Evolutionary conservation across 2,113 vertebrate species (phyloP).

Genomic region (Ammodramus savannarum): DNA sequence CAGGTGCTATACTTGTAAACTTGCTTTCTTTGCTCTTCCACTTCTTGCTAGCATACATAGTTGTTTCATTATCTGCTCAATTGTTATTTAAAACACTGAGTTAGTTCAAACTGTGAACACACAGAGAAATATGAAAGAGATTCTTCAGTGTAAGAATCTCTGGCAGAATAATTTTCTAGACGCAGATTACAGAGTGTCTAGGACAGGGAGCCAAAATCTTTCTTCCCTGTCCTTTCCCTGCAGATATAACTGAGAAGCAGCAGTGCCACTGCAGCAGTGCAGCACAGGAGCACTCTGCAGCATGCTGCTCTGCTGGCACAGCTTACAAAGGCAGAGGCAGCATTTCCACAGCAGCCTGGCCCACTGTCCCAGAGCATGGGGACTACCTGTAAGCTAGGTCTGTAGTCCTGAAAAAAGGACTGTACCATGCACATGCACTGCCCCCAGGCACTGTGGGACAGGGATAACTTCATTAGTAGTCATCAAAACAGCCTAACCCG

Average conservation of each 20-base stretch:
- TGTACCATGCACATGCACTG: fast-evolving
- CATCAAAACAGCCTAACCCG: background rate
- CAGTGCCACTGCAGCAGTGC: background rate
- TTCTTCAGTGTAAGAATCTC: background rate
- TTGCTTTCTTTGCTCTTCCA: background rate
- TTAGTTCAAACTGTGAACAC: background rate
- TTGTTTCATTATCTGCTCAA: background rate
- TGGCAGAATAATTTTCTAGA: background rate
- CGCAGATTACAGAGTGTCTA: background rate
- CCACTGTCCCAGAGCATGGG: background rate
- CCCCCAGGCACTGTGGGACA: background rate
- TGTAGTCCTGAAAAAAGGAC: background rate
- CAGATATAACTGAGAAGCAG: background rate
- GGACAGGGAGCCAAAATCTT: background rate
- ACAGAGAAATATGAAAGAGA: background rate
- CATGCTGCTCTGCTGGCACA: background rate
- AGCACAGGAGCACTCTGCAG: background rate
- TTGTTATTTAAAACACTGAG: background rate
- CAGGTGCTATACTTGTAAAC: background rate
- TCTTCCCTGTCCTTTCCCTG: background rate
- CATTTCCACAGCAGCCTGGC: background rate
- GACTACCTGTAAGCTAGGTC: background rate
- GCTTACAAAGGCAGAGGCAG: fast-evolving
- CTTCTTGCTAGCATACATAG: background rate
- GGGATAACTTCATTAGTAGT: background rate